A percentile compares a stretch with the other conserved stretches of the same genome.
Evolutionary conservation across 1,140 invertebrate genomes (phyloP).

Genomic region (Drosophila pandora): DNA sequence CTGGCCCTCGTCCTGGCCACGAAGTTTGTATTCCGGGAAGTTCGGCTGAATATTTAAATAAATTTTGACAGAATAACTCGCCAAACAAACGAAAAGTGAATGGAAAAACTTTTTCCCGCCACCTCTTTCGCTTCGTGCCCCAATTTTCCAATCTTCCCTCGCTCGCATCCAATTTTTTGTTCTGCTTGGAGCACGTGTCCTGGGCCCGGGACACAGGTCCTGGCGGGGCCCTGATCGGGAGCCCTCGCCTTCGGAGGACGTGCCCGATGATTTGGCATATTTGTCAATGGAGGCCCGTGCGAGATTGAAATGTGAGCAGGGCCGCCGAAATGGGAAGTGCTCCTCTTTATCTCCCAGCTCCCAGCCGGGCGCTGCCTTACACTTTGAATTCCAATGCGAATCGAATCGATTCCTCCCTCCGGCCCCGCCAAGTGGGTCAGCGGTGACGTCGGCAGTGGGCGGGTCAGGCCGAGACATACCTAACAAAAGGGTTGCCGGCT

Average conservation of each 20-base stretch:
- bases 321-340: neutral
- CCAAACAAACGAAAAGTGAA: slow-evolving; percentile 52
- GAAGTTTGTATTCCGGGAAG: slow-evolving; percentile 32
- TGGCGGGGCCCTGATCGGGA: slow-evolving; percentile 14
- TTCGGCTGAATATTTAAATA: slow-evolving; percentile 66
- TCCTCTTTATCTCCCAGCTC: slow-evolving; percentile 13
- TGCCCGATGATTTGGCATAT: slow-evolving; percentile 56
- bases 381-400: slow-evolving; percentile 38
- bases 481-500: slow-evolving; percentile 35
- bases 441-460: slow-evolving; percentile 31
- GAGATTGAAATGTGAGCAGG: slow-evolving; percentile 39
- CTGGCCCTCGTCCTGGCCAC: neutral
- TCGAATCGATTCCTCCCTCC: neutral
- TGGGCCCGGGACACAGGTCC: neutral
- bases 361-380: neutral
- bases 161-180: slow-evolving; percentile 12
- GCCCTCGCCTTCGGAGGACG: slow-evolving; percentile 33
- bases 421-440: slow-evolving; percentile 25
- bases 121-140: neutral
- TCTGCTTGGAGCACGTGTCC: slow-evolving; percentile 16
- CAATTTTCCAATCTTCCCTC: slow-evolving; percentile 21
- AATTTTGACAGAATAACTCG: slow-evolving; percentile 65
- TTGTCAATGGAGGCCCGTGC: slow-evolving; percentile 33
- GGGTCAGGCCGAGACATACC: slow-evolving; percentile 15
- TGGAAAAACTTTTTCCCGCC: slow-evolving; percentile 54